Conservation (phyloP, 2,797 vertebrate species). For the Mareca strepera region DNA sequence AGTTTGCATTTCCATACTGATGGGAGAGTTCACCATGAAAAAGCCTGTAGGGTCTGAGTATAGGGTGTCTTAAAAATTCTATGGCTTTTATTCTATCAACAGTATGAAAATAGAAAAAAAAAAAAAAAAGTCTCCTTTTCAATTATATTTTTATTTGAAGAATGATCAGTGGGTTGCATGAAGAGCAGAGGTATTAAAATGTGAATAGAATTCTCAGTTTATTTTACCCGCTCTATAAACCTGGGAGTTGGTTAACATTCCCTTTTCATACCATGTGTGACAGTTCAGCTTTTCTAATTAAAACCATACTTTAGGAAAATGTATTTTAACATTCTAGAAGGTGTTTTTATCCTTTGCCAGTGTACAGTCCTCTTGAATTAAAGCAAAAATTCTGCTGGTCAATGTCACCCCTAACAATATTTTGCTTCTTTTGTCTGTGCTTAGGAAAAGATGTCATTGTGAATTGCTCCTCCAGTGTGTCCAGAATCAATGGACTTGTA, state of each 20-base stretch:
- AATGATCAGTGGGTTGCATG: neutral
- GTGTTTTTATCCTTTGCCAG: neutral
- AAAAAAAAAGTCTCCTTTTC: neutral
- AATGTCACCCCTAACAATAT: neutral
- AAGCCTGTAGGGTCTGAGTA: neutral
- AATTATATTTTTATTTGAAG: conserved; percentile 15
- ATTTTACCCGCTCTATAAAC: neutral
- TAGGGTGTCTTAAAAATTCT: neutral
- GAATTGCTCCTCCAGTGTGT: neutral
- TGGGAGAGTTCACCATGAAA: conserved; percentile 28
- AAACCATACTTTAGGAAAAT: neutral
- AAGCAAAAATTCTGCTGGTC: neutral
- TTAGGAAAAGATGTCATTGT: neutral
- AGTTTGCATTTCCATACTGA: conserved; percentile 55
- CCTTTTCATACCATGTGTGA: neutral
- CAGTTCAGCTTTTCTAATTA: neutral
- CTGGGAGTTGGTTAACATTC: neutral
- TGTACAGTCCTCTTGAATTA: neutral
- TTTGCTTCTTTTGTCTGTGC: neutral
- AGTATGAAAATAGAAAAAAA: neutral
- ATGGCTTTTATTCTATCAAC: neutral
- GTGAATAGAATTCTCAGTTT: neutral
- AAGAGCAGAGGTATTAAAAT: conserved; percentile 18
- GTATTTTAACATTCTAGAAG: neutral
- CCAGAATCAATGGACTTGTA: neutral